Evolutionary conservation across 2,797 vertebrate genomes (phyloP).

Genomic region (Squalus acanthias): DNA sequence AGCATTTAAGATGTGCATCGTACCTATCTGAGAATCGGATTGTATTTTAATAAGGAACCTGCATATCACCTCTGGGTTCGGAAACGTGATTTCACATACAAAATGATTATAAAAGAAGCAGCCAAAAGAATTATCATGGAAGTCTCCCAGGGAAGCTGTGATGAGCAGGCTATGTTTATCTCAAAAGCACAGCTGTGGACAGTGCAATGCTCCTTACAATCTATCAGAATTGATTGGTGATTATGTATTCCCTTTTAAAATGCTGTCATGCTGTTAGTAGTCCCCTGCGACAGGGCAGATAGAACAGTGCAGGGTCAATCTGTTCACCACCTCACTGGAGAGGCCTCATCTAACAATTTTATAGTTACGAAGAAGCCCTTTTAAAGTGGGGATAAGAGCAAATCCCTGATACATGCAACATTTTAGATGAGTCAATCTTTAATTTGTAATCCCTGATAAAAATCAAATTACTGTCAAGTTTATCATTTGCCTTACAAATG

Average conservation of each 20-base stretch:
- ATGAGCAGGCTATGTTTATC: constrained; percentile 25
- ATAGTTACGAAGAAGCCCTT: background rate
- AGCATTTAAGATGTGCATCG: background rate
- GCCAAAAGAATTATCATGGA: background rate
- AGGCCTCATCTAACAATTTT: background rate
- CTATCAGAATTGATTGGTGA: constrained; percentile 32
- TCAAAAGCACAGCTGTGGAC: background rate
- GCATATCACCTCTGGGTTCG: background rate
- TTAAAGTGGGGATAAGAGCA: background rate
- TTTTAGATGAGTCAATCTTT: background rate
- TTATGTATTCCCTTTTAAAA: constrained; percentile 30
- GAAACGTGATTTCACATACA: constrained; percentile 19
- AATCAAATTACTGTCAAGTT: background rate
- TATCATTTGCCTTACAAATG: background rate
- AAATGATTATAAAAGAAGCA: constrained; percentile 24
- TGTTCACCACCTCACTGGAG: background rate
- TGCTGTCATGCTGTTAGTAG: background rate
- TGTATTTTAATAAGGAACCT: background rate
- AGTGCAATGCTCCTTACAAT: constrained; percentile 15
- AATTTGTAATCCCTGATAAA: background rate
- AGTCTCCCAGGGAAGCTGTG: background rate
- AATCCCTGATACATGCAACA: background rate
- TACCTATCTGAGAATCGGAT: background rate
- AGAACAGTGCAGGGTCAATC: background rate
- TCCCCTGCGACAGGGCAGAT: background rate